Evolutionary conservation across 2,113 vertebrate genomes (phyloP), one percentile per base, ranked within the genome.

Genomic region (Caloenas nicobarica): DNA sequence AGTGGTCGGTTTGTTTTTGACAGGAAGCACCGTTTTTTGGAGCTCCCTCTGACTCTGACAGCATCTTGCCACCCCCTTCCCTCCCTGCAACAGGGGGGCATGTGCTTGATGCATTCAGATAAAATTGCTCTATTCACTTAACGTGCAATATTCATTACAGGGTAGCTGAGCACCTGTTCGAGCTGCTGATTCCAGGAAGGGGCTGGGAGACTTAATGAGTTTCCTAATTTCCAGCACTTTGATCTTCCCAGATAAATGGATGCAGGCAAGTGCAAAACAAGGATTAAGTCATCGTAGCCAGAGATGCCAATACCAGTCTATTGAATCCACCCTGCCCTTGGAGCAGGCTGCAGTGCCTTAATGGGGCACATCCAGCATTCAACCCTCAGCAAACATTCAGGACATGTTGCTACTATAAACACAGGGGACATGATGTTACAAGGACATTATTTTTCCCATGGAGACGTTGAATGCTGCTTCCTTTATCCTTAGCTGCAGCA

Each of bases 401-500:
- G 33, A 1, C 71, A 6, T 3, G 10, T 21, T 65, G 71, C 57
- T 86, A 4, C 23, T 38, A 53, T 4, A 57, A 79, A 86, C 69
- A 51, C 24, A 7, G 14, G 31, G 36, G 16, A 79, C 24, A 65
- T 79, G 23, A 72, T 18, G 33, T 48, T 65, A 79, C 57, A 24
- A 48, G 1, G 65, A 10, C 61, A 81, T 64, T 71, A n/a, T 34
- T 56, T 53, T 64, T 72, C 70, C 73, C 58, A 5, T 5, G 14
- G 58, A 71, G 36, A 24, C 34, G 10, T 2, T 28, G 61, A 85
- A 33, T 8, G 21, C 58, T 16, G 44, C 54, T 50, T 18, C 70
- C 74, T 94, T 95, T 54, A 57, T 33, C 61, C 62, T 9, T 9
- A 28, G 54, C 87, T 74, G 60, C 64, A 31, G 94, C 91, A 91